Evolutionary conservation across 2,797 vertebrate genomes (phyloP).

Genomic region (Eulemur rubriventer): DNA sequence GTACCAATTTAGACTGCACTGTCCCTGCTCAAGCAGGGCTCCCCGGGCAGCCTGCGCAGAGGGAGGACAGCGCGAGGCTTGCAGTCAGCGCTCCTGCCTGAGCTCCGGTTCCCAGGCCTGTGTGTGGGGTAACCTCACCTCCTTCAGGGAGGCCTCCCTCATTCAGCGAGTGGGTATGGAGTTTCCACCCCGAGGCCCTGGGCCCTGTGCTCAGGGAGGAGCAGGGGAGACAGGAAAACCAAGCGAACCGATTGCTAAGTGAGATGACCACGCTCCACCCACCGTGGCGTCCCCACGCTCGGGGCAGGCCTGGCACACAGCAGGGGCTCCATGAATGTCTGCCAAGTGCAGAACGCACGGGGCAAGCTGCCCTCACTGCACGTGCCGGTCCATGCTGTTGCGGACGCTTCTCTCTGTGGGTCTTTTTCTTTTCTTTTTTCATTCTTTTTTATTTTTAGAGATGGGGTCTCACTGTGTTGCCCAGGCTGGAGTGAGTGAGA

Average conservation of each 20-base stretch:
- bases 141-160: rapidly evolving
- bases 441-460: neutral
- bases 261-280: rapidly evolving
- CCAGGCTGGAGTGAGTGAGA: neutral
- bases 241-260: neutral
- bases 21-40: neutral
- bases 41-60: neutral
- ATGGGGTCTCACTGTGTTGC: neutral
- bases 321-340: neutral
- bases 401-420: rapidly evolving
- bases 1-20: neutral
- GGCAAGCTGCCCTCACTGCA: rapidly evolving
- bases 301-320: rapidly evolving
- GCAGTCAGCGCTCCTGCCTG: neutral
- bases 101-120: rapidly evolving
- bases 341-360: rapidly evolving
- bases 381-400: rapidly evolving
- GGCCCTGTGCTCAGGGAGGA: neutral
- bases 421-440: neutral
- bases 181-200: too few relatives aligned
- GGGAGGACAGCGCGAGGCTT: too few relatives aligned
- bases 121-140: too few relatives aligned
- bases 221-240: neutral
- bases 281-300: rapidly evolving
- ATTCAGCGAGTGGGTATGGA: too few relatives aligned